These are phyloP conservation scores for Hesperophylax magnus DNA, from an alignment of 1,140 invertebrate species.

Conservation along the genomic window DNA sequence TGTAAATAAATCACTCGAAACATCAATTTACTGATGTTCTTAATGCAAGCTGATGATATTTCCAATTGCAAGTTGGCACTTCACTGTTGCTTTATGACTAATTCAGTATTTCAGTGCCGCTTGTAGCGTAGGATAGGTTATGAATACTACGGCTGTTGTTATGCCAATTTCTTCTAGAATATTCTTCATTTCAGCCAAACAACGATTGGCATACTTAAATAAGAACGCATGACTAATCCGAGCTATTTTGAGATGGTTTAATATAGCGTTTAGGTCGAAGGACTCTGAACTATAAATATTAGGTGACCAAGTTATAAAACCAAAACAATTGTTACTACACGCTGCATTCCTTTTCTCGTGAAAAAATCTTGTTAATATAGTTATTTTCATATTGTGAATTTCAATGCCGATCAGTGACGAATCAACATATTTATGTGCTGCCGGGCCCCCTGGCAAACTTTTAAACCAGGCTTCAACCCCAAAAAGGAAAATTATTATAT, in stretches of 20 bases:
- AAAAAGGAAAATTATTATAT: no score
- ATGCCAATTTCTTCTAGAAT: slow-evolving; percentile 24
- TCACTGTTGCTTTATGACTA: slow-evolving; percentile 36
- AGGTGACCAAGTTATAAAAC: no score
- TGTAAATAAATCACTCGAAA: slow-evolving; percentile 9
- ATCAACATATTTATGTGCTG: no score
- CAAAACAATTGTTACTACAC: no score
- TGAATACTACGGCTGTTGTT: slow-evolving; percentile 40
- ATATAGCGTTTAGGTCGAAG: slow-evolving; percentile 7
- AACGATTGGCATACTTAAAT: slow-evolving; percentile 1
- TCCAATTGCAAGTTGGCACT: slow-evolving; percentile 27
- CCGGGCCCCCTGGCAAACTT: no score
- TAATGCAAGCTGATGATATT: slow-evolving; percentile 13
- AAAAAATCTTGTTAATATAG: no score
- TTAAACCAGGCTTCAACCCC: no score
- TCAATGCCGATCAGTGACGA: no score
- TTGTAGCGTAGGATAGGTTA: slow-evolving; percentile 52
- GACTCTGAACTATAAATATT: slow-evolving; percentile 5
- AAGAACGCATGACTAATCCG: background rate
- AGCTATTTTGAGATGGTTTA: background rate
- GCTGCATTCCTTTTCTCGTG: no score
- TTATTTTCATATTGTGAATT: no score
- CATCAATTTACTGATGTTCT: slow-evolving; percentile 22
- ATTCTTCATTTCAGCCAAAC: slow-evolving; percentile 7
- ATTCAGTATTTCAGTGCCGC: slow-evolving; percentile 42